Percentiles rank a stretch among this genome's conserved stretches.
These are phyloP conservation scores for Formica exsecta DNA, from an alignment of 1,140 invertebrate genomes.

Conservation along the genomic window DNA sequence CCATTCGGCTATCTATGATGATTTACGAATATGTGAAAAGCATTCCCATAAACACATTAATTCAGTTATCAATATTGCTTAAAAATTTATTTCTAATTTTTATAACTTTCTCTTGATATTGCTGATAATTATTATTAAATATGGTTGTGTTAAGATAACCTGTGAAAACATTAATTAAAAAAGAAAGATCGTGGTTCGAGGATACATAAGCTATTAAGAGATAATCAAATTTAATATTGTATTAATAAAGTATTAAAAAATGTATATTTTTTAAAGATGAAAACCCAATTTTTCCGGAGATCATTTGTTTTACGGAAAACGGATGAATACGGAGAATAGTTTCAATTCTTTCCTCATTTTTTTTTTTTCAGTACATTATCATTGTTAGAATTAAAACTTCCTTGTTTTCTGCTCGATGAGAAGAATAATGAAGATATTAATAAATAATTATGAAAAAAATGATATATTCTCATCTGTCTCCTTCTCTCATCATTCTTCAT, in stretches of 20 bases:
- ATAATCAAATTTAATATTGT: background rate
- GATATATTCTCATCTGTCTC: too few species aligned
- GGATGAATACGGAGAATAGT: background rate
- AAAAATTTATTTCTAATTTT: background rate
- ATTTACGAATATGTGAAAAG: background rate
- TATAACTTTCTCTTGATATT: background rate
- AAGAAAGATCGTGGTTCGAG: background rate
- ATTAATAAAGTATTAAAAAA: background rate
- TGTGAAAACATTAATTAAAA: background rate
- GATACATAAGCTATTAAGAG: background rate
- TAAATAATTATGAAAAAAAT: background rate
- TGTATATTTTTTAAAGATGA: background rate
- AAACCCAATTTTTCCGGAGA: background rate
- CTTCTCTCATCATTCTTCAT: background rate
- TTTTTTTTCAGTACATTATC: background rate
- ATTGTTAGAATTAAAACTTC: background rate
- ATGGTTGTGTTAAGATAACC: background rate
- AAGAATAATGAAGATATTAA: conserved; percentile 2
- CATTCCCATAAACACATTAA: background rate
- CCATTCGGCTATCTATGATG: background rate
- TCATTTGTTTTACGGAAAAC: conserved; percentile 20
- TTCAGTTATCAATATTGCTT: too few species aligned
- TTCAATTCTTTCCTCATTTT: background rate
- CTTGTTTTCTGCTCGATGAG: background rate
- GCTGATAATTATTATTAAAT: background rate